Conservation (phyloP, 2,797 vertebrate genomes). For the Darevskia mixta region DNA sequence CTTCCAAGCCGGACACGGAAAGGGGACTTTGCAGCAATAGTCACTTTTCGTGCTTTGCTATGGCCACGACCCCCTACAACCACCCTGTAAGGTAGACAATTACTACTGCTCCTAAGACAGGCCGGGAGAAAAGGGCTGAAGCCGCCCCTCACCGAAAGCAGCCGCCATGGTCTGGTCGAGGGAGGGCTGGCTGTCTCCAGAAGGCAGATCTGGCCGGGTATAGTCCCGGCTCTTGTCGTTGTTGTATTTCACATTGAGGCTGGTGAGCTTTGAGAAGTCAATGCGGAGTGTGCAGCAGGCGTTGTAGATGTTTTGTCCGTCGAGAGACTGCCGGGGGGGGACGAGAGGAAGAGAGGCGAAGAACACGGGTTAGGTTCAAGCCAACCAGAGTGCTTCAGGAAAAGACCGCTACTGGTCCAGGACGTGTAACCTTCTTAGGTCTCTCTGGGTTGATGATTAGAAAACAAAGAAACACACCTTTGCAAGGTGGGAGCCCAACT, state of each 20-base stretch:
- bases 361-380: not conserved
- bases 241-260: conserved; percentile 96
- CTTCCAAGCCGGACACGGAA: no score
- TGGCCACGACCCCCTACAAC: no score
- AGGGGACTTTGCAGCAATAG: no score
- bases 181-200: conserved; percentile 88
- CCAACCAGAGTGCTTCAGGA: no score
- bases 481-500: not conserved
- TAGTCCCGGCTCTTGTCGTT: conserved; percentile 97
- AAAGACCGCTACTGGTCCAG: not conserved
- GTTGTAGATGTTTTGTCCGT: conserved; percentile 97
- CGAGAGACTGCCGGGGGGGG: conserved; percentile 84
- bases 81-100: no score
- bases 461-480: no score
- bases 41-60: no score
- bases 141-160: conserved; percentile 87
- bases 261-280: conserved; percentile 95
- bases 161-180: conserved; percentile 91
- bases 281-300: conserved; percentile 95
- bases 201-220: conserved; percentile 92
- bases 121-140: no score
- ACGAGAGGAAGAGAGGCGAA: not conserved
- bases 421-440: no score
- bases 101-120: no score
- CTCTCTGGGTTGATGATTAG: not conserved